Percentiles rank a stretch among this genome's conserved stretches.
Evolutionary conservation across 2,113 vertebrate species (phyloP).

Genomic region (Tyrannus savana): DNA sequence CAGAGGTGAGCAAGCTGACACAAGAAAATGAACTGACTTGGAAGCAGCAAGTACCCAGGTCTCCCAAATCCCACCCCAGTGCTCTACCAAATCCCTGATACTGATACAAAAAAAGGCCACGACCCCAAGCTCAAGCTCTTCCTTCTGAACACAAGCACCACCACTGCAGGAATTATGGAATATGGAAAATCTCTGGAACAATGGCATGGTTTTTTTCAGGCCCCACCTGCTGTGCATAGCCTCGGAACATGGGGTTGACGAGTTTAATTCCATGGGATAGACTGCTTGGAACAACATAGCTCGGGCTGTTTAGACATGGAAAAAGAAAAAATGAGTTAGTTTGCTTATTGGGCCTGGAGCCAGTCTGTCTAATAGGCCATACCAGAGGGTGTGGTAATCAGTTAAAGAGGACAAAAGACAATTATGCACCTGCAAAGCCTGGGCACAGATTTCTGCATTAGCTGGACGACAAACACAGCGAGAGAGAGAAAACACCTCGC

Average conservation of each 20-base stretch:
- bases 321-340: not conserved
- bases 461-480: not conserved
- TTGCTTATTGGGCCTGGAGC: not conserved
- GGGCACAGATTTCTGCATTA: not conserved
- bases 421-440: not conserved
- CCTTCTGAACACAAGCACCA: not conserved
- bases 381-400: not conserved
- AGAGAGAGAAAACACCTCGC: not conserved
- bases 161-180: not conserved
- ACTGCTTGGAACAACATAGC: slow-evolving; percentile 95
- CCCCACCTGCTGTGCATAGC: slow-evolving; percentile 97
- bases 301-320: slow-evolving; percentile 79
- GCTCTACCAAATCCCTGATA: not conserved
- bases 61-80: not conserved
- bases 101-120: not conserved
- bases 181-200: not conserved
- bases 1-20: not conserved
- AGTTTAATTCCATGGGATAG: slow-evolving; percentile 97
- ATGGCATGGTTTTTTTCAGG: not conserved
- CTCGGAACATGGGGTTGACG: slow-evolving; percentile 98
- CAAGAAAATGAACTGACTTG: not conserved
- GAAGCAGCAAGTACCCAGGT: not conserved
- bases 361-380: not conserved
- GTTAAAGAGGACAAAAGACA: not conserved
- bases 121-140: not conserved